Evolutionary conservation across 2,797 vertebrate genomes (phyloP).

Genomic region (Remorina albescens): DNA sequence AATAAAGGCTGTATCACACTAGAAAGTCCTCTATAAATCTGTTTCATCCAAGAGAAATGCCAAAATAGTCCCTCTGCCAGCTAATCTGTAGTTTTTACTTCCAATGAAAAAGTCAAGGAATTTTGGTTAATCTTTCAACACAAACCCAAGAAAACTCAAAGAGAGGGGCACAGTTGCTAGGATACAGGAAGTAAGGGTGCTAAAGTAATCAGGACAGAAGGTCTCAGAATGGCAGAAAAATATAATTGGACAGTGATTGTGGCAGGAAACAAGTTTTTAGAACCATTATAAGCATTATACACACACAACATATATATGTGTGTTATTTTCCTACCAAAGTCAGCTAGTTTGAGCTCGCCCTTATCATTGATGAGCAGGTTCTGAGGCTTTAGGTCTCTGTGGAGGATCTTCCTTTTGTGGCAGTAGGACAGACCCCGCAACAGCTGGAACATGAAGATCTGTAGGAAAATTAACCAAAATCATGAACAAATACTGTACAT

Average conservation of each 20-base stretch:
- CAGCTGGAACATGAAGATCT: slow-evolving; percentile 99
- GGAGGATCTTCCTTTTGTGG: slow-evolving; percentile 94
- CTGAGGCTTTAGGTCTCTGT: slow-evolving; percentile 97
- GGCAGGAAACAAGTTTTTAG: slow-evolving; percentile 6
- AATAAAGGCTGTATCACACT: neutral
- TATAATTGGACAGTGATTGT: slow-evolving; percentile 49
- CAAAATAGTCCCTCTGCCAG: neutral
- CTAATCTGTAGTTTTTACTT: slow-evolving; percentile 15
- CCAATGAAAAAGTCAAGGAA: slow-evolving; percentile 14
- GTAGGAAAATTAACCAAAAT: neutral
- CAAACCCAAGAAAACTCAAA: slow-evolving; percentile 40
- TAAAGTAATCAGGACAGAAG: slow-evolving; percentile 52
- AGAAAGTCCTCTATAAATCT: neutral
- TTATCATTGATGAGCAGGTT: slow-evolving; percentile 97
- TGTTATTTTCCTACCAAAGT: slow-evolving; percentile 89
- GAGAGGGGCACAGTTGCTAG: slow-evolving; percentile 72
- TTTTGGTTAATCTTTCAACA: slow-evolving; percentile 34
- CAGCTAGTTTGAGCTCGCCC: slow-evolving; percentile 96
- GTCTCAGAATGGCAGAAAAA: slow-evolving; percentile 57
- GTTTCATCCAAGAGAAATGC: neutral
- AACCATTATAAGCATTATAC: neutral
- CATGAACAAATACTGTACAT: too few relatives aligned
- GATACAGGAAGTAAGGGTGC: slow-evolving; percentile 68
- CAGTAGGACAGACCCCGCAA: slow-evolving; percentile 95
- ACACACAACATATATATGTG: neutral